These are phyloP conservation scores for Cosmopolites sordidus DNA, from an alignment of 2,888 invertebrate species.

Conservation along the genomic window DNA sequence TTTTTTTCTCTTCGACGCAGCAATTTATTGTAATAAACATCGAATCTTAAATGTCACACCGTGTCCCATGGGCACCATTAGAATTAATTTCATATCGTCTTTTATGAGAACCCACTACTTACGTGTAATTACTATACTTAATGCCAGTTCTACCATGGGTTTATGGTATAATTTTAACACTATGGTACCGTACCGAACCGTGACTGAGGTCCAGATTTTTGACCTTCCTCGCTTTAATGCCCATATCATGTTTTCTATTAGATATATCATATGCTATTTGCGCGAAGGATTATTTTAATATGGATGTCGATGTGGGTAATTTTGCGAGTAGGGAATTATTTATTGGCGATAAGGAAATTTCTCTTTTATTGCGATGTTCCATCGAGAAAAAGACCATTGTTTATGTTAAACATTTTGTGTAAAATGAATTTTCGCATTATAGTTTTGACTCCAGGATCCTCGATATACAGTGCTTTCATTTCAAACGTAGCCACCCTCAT, in stretches of 20 bases:
- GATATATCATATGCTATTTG: slow-evolving; percentile 5
- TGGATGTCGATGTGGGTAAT: background rate
- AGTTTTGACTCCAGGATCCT: no score
- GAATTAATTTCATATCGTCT: slow-evolving; percentile 26
- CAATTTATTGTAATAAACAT: slow-evolving; percentile 9
- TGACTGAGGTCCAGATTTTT: slow-evolving; percentile 24
- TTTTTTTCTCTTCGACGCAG: background rate
- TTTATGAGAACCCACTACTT: slow-evolving; percentile 23
- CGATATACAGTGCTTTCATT: no score
- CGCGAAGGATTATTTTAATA: background rate
- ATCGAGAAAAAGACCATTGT: no score
- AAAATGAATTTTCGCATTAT: no score
- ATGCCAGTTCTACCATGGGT: slow-evolving; percentile 11
- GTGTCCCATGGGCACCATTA: slow-evolving; percentile 23
- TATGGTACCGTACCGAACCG: slow-evolving; percentile 23
- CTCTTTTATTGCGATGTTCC: no score
- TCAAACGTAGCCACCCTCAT: no score
- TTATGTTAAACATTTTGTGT: no score
- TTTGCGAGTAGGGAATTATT: no score
- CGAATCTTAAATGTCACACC: slow-evolving; percentile 24
- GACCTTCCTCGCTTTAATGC: slow-evolving; percentile 20
- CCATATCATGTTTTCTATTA: slow-evolving; percentile 22
- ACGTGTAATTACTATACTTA: slow-evolving; percentile 25
- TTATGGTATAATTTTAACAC: slow-evolving; percentile 27
- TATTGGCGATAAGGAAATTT: no score